Evolutionary conservation across 2,113 vertebrate genomes (phyloP).

Genomic region (Colaptes auratus): DNA sequence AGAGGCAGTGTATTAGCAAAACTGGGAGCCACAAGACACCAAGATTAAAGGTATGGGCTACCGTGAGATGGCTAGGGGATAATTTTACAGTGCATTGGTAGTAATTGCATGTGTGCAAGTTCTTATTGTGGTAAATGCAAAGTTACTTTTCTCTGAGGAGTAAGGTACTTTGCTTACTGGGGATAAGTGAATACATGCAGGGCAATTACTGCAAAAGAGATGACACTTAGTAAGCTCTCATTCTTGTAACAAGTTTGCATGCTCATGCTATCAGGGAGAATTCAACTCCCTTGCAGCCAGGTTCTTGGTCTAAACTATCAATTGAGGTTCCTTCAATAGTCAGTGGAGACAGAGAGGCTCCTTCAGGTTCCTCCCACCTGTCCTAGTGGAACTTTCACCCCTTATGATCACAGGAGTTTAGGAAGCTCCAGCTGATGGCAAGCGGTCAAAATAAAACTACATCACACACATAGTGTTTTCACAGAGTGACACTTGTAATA

Average conservation of each 20-base stretch:
- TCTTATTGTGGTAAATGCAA: not conserved
- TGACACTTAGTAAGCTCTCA: not conserved
- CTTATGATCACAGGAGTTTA: not conserved
- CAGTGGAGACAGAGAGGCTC: not conserved
- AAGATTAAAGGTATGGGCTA: constrained; percentile 10
- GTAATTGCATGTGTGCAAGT: not conserved
- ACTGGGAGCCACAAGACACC: not conserved
- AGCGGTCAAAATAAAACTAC: rapidly evolving
- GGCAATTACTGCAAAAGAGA: not conserved
- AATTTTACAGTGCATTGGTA: not conserved
- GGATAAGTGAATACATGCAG: not conserved
- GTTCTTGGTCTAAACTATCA: not conserved
- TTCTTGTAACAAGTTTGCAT: rapidly evolving
- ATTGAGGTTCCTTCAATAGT: not conserved
- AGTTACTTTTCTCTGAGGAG: not conserved
- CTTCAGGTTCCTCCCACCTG: not conserved
- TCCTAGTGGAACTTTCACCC: not conserved
- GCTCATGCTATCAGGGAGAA: not conserved
- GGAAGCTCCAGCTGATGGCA: not conserved
- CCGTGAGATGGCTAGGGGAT: not conserved
- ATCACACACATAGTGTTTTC: not conserved
- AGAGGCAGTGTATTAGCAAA: constrained; percentile 3
- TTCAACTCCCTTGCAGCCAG: not conserved
- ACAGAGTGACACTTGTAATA: not conserved
- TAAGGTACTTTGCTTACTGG: not conserved